Evolutionary conservation across 2,888 invertebrate species (phyloP).

Genomic region (Acanthococcus lagerstroemiae): DNA sequence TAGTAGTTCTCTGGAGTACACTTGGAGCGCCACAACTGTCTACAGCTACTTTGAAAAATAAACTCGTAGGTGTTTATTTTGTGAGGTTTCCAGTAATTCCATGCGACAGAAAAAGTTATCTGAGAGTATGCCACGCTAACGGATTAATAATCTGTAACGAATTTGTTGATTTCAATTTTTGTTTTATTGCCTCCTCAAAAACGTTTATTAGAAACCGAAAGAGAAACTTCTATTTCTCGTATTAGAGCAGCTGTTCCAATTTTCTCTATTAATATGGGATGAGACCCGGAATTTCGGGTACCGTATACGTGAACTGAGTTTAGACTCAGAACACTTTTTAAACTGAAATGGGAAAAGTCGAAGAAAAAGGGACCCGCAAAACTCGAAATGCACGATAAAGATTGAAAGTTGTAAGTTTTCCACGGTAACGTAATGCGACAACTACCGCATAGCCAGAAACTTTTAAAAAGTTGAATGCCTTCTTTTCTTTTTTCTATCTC

Average conservation of each 20-base stretch:
- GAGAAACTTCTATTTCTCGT: neutral
- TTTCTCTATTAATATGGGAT: constrained; percentile 16
- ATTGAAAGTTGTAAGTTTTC: constrained; percentile 29
- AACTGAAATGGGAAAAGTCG: constrained; percentile 1
- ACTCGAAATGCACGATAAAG: constrained; percentile 26
- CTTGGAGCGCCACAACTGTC: too few relatives aligned
- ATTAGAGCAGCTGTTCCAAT: constrained; percentile 27
- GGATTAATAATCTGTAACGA: too few relatives aligned
- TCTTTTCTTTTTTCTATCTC: neutral
- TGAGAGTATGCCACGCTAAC: too few relatives aligned
- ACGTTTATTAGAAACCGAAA: constrained; percentile 18
- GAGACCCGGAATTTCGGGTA: neutral
- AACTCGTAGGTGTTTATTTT: too few relatives aligned
- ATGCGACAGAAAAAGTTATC: too few relatives aligned
- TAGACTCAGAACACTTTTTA: neutral
- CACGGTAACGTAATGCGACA: constrained; percentile 28
- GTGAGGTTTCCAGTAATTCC: too few relatives aligned
- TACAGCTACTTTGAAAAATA: too few relatives aligned
- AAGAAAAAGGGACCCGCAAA: neutral
- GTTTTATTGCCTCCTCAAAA: neutral
- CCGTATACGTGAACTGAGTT: constrained; percentile 4
- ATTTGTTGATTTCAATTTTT: neutral
- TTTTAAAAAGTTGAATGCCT: constrained; percentile 12
- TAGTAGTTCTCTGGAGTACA: too few relatives aligned
- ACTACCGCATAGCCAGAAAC: constrained; percentile 30